phyloP scores from a whole-genome alignment of 2,797 vertebrate genomes.

The Mustela erminea region DNA sequence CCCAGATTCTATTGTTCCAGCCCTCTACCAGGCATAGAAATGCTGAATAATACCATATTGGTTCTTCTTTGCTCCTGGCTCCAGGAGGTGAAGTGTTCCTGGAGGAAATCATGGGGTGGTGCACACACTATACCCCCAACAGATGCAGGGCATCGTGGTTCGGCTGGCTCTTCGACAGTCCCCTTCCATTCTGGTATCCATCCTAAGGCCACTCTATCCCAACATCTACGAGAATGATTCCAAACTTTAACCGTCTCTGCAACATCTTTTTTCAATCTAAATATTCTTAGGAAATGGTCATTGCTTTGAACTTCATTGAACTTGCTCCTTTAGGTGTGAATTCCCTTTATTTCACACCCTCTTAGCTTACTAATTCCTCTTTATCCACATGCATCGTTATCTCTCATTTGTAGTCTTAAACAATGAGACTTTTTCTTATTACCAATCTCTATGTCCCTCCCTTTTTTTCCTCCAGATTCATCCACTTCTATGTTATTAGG shows the following conservation, averaged over 20 bases:
- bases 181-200: neutral
- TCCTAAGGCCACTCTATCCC: neutral
- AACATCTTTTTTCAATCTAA: neutral
- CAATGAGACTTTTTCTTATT: neutral
- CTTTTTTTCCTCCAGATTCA: neutral
- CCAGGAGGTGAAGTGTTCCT: neutral
- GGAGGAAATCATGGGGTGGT: neutral
- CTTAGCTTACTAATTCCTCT: neutral
- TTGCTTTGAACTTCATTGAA: neutral
- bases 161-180: no score
- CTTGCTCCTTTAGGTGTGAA: neutral
- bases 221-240: neutral
- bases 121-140: no score
- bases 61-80: neutral
- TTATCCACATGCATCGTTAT: neutral
- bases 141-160: fast-evolving
- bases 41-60: neutral
- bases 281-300: neutral
- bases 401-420: neutral
- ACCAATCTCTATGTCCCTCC: neutral
- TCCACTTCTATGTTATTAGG: neutral
- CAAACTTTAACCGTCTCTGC: neutral
- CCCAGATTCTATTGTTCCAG: neutral
- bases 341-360: neutral
- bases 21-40: no score